These are phyloP conservation scores for Orchestia grillus DNA, from an alignment of 1,140 invertebrate species.

Conservation along the genomic window DNA sequence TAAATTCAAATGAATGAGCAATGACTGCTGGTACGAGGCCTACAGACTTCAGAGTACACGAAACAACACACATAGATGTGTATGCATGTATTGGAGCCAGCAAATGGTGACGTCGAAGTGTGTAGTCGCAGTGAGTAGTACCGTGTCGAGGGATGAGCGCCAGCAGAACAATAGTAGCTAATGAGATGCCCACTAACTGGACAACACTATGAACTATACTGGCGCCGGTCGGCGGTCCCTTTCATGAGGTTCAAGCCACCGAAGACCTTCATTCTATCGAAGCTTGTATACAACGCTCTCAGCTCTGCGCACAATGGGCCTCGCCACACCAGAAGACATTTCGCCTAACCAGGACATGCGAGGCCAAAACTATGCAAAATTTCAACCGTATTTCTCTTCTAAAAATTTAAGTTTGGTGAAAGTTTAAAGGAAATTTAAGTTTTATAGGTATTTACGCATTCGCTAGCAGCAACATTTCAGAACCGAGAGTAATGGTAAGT, in stretches of 20 bases:
- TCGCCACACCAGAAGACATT: neutral
- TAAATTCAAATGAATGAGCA: neutral
- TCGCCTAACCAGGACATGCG: neutral
- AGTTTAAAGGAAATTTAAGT: neutral
- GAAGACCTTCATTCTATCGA: conserved; percentile 30
- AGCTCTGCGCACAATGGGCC: neutral
- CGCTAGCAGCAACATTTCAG: neutral
- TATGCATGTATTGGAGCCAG: neutral
- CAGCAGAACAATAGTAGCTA: conserved; percentile 38
- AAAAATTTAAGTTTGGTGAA: neutral
- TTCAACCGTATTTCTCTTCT: neutral
- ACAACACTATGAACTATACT: conserved; percentile 48
- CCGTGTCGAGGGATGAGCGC: neutral
- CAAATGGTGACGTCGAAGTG: neutral
- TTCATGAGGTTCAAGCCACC: conserved; percentile 35
- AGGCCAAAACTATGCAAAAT: neutral
- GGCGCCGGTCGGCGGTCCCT: conserved; percentile 31
- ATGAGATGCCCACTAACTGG: conserved; percentile 56
- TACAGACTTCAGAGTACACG: neutral
- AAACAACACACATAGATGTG: neutral
- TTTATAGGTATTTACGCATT: neutral
- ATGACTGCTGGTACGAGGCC: neutral
- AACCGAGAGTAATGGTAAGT: neutral
- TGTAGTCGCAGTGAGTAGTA: conserved; percentile 5
- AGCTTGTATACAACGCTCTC: conserved; percentile 28